Conservation (phyloP, 2,888 invertebrate genomes). For the Bursaphelenchus okinawaensis region DNA sequence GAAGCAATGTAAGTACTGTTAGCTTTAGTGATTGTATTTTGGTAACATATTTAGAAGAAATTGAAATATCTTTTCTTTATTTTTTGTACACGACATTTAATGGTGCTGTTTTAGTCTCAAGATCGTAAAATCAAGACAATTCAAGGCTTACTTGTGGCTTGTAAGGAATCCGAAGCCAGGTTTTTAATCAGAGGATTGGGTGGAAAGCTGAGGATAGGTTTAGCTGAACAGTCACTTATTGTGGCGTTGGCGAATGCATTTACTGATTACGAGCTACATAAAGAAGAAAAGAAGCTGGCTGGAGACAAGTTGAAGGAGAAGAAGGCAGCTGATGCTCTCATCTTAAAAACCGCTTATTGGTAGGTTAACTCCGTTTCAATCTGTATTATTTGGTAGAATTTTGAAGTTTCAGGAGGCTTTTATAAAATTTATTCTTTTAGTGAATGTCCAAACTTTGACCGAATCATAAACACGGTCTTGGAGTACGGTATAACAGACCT, state of each 20-base stretch:
- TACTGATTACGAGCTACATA: conserved; percentile 37
- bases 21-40: neutral
- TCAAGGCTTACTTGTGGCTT: conserved; percentile 81
- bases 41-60: neutral
- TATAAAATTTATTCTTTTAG: conserved; percentile 62
- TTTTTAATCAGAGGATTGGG: conserved; percentile 66
- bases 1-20: conserved; percentile 60
- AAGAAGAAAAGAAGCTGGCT: conserved; percentile 59
- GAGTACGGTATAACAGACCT: conserved; percentile 72
- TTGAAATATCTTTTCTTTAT: neutral
- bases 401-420: neutral
- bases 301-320: conserved; percentile 71
- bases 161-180: conserved; percentile 49
- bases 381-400: too few species aligned
- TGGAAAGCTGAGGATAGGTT: conserved; percentile 88
- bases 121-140: conserved; percentile 83
- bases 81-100: neutral
- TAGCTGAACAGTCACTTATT: conserved; percentile 91
- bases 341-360: conserved; percentile 88
- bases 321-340: conserved; percentile 71
- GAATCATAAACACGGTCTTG: conserved; percentile 74
- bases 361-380: conserved; percentile 58
- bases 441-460: conserved; percentile 89
- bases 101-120: conserved; percentile 57
- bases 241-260: conserved; percentile 79